Evolutionary conservation across 2,888 invertebrate species (phyloP).

Genomic region (Tromatobia lineatoria): DNA sequence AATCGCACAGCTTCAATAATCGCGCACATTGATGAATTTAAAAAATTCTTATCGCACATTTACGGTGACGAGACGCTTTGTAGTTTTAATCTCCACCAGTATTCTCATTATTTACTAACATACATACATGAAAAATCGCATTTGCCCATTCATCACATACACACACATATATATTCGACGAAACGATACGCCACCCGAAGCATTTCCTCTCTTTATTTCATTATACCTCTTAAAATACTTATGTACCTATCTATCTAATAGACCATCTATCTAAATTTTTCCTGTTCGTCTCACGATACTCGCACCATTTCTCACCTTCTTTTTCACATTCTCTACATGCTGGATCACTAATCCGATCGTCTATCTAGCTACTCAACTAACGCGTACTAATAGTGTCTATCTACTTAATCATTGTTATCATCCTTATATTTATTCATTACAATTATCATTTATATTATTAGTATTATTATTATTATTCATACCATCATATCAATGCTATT

Average conservation of each 20-base stretch:
- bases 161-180: constrained; percentile 10
- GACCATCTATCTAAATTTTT: constrained; percentile 64
- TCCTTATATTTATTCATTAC: constrained; percentile 37
- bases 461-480: constrained; percentile 38
- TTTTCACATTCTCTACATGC: constrained; percentile 43
- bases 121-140: constrained; percentile 26
- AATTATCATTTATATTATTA: constrained; percentile 26
- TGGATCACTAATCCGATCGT: constrained; percentile 47
- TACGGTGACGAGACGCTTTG: background rate
- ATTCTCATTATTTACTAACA: constrained; percentile 23
- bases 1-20: background rate
- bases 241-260: constrained; percentile 64
- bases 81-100: background rate
- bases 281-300: constrained; percentile 37
- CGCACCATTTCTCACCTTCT: constrained; percentile 49
- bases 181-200: constrained; percentile 44
- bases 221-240: constrained; percentile 45
- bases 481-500: constrained; percentile 47
- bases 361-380: constrained; percentile 55
- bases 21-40: constrained; percentile 1
- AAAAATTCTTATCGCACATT: background rate
- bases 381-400: constrained; percentile 55
- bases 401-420: constrained; percentile 45
- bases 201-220: constrained; percentile 20
- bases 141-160: constrained; percentile 4